Base-by-base conservation (phyloP, 1,140 invertebrate species). In the Micrasema longulum region DNA sequence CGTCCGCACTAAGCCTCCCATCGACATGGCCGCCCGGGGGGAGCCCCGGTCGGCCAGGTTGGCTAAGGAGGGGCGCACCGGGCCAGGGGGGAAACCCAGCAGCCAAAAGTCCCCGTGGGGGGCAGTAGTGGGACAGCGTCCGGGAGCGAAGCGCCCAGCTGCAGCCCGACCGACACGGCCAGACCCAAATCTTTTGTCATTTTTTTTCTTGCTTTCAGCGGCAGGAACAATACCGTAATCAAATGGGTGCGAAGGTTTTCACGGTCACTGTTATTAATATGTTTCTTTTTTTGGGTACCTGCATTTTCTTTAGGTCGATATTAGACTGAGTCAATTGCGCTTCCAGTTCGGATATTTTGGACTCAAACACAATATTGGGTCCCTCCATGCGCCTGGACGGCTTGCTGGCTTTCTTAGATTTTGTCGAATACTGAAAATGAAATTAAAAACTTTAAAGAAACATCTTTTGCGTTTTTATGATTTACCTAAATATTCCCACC, bases 101-200 rank as follows among this genome's bases (percentile, higher is more conserved):
- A 96, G 93, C 93, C 93, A 95, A 95, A 94, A 96, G 93, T 92
- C 91, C 90, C 93, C 94, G 93, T 94, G 93, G 92, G 87, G 91
- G 87, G 92, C 93, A 95, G 95, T 96, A 96, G 94, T 95, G 94
- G 95, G 95, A 96, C 94, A 91, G 95, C 95, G 92, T 90, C 93
- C 89, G 93, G 93, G 95, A 97, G 95, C 95, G 91, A 11, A n/a
- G 89, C 86, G 87, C 88, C 87, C 85, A 87, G 87, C 87, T 84
- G 83, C 89, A 96, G 93, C 94, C 93, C 86, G 89, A 87, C 89
- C 90, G 90, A 95, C 88, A 95, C 78, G 93, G 89, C 88, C 88
- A 92, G 89, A 96, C 94, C 89, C 87, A 84, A 87, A 87, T 89
- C 93, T 93, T 94, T 90, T 86, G 76, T 77, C 18, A 11, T 69